A percentile compares a stretch with the other conserved stretches of the same genome.
phyloP scores from a whole-genome alignment of 2,797 vertebrate species.

The Lacerta viridis region DNA sequence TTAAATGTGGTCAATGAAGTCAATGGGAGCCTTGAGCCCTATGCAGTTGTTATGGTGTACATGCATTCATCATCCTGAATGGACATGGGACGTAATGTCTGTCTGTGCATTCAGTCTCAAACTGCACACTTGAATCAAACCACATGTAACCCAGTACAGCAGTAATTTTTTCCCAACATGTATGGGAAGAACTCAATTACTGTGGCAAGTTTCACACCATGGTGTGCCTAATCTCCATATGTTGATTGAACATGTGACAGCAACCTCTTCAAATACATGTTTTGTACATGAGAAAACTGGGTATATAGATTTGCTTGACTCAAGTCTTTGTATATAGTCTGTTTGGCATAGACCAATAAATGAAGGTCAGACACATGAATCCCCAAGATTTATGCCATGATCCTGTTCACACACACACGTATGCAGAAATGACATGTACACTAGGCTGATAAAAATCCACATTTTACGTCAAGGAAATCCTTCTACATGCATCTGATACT shows the following conservation, averaged over 20 bases:
- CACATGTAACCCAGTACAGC: too few species aligned
- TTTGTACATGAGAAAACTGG: neutral
- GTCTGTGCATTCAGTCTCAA: neutral
- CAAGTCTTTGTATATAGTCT: neutral
- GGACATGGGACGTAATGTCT: neutral
- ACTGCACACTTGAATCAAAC: neutral
- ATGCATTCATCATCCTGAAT: neutral
- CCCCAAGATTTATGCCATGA: neutral
- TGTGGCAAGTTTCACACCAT: neutral
- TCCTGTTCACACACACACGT: neutral
- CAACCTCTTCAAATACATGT: neutral
- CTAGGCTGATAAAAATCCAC: neutral
- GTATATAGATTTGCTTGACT: neutral
- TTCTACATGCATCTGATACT: too few species aligned
- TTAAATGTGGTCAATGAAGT: slow-evolving; percentile 26
- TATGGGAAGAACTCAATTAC: too few species aligned
- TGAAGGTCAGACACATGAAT: neutral
- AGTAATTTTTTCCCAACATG: neutral
- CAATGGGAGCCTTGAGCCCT: neutral
- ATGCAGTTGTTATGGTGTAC: neutral
- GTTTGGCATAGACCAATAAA: neutral
- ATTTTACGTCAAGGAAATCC: neutral
- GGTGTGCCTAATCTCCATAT: neutral
- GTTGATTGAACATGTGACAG: neutral
- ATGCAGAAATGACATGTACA: neutral